These are phyloP conservation scores for Recurvirostra avosetta DNA, from an alignment of 2,113 vertebrate genomes.

Conservation along the genomic window DNA sequence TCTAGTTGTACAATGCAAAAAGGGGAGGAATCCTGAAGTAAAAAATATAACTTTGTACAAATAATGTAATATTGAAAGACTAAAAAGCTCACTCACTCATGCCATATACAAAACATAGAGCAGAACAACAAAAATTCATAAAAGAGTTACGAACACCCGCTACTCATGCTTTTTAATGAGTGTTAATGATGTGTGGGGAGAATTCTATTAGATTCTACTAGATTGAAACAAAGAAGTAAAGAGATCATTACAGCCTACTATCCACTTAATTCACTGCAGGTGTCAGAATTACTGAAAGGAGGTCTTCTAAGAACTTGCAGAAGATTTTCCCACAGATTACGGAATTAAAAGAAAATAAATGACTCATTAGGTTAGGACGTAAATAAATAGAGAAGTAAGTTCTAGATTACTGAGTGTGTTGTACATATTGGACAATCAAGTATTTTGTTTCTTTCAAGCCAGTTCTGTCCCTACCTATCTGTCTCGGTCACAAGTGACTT, in stretches of 20 bases:
- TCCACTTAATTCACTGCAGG: background rate
- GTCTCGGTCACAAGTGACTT: background rate
- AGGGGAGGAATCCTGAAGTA: background rate
- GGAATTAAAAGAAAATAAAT: background rate
- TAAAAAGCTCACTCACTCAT: background rate
- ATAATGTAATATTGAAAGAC: background rate
- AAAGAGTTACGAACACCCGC: background rate
- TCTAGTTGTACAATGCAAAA: background rate
- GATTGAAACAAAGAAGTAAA: background rate
- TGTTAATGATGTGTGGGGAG: background rate
- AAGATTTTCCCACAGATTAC: background rate
- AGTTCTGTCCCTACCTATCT: background rate
- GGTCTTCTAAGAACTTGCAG: background rate
- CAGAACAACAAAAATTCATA: background rate
- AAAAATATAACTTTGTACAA: background rate
- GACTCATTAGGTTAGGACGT: background rate
- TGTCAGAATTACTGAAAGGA: background rate
- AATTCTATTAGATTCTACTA: background rate
- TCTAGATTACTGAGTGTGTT: fast-evolving
- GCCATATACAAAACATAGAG: background rate
- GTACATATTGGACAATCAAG: background rate
- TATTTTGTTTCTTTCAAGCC: background rate
- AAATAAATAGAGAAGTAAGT: background rate
- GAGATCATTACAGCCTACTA: background rate
- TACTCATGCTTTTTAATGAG: background rate